Percentiles rank a stretch among this genome's conserved stretches.
These are phyloP conservation scores for Lepidurus apus DNA, from an alignment of 1,140 invertebrate genomes.

Conservation along the genomic window DNA sequence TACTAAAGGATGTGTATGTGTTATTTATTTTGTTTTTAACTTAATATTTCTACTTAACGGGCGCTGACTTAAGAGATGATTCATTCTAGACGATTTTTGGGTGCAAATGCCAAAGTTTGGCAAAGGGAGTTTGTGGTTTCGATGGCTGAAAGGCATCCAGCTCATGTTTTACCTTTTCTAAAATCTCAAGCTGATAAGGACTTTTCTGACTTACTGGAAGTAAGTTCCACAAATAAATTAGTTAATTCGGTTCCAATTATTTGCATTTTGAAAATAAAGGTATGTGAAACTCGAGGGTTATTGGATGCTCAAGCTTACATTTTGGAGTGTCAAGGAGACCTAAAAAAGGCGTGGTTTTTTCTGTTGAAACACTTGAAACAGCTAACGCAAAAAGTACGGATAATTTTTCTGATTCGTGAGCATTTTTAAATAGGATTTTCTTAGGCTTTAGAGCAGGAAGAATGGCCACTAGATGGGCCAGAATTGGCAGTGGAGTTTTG, in stretches of 20 bases:
- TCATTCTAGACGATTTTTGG: background rate
- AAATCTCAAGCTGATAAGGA: conserved; percentile 48
- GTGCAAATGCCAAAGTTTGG: background rate
- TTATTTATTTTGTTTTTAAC: conserved; percentile 47
- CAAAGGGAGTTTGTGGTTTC: conserved; percentile 19
- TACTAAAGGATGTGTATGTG: conserved; percentile 29
- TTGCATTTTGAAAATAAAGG: conserved; percentile 7
- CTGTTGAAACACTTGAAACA: conserved; percentile 39
- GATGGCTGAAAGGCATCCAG: conserved; percentile 39
- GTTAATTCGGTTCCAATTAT: background rate
- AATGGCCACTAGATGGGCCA: conserved; percentile 22
- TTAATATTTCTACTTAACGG: conserved; percentile 59
- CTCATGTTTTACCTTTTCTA: conserved; percentile 47
- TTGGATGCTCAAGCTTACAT: conserved; percentile 24
- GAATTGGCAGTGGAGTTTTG: conserved; percentile 48
- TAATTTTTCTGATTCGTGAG: conserved; percentile 8
- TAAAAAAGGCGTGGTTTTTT: conserved; percentile 49
- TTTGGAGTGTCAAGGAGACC: conserved; percentile 52
- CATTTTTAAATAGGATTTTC: conserved; percentile 34
- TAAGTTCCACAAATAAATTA: conserved; percentile 45
- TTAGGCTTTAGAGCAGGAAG: conserved; percentile 41
- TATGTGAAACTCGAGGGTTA: conserved; percentile 8
- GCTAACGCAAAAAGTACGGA: conserved; percentile 34
- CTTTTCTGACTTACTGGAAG: conserved; percentile 40
- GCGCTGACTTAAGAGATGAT: background rate